Evolutionary conservation across 2,797 vertebrate genomes (phyloP).

Genomic region (Lindbergichthys nudifrons): DNA sequence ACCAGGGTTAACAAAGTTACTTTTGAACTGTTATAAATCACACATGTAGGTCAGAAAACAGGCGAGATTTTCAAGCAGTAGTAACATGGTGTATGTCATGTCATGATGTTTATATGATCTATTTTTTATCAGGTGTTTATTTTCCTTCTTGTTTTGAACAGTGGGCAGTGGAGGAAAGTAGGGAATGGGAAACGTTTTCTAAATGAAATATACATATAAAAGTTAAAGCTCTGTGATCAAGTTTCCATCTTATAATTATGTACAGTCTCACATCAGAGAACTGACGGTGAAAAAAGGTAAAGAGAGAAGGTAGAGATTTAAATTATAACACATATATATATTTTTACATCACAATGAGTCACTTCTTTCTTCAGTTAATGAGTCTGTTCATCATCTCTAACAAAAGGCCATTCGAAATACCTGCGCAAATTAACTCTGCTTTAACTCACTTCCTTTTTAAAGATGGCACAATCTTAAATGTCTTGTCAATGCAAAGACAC

Average conservation of each 20-base stretch:
- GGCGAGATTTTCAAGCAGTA: not conserved
- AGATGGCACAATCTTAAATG: not conserved
- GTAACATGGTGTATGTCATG: not conserved
- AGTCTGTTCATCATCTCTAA: constrained; percentile 13
- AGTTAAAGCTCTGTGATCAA: not conserved
- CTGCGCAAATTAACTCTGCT: constrained; percentile 12
- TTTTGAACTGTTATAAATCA: constrained; percentile 31
- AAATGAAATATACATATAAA: not conserved
- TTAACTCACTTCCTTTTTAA: not conserved
- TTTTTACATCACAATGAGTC: constrained; percentile 7
- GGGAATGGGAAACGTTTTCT: not conserved
- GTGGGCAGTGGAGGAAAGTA: not conserved
- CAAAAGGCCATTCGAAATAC: constrained; percentile 10
- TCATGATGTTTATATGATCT: not conserved
- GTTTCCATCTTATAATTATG: not conserved
- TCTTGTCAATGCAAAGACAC: too few species aligned
- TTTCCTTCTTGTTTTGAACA: not conserved
- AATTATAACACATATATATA: constrained; percentile 4
- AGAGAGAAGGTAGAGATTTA: not conserved
- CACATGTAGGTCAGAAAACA: not conserved
- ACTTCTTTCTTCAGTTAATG: constrained; percentile 27
- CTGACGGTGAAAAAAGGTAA: constrained; percentile 19
- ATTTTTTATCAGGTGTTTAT: not conserved
- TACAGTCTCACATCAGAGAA: constrained; percentile 7
- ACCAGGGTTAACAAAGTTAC: constrained; percentile 8